Evolutionary conservation across 2,888 invertebrate species (phyloP), one percentile per base, ranked within the genome.

Genomic region (Chalcosyrphus nemorum): DNA sequence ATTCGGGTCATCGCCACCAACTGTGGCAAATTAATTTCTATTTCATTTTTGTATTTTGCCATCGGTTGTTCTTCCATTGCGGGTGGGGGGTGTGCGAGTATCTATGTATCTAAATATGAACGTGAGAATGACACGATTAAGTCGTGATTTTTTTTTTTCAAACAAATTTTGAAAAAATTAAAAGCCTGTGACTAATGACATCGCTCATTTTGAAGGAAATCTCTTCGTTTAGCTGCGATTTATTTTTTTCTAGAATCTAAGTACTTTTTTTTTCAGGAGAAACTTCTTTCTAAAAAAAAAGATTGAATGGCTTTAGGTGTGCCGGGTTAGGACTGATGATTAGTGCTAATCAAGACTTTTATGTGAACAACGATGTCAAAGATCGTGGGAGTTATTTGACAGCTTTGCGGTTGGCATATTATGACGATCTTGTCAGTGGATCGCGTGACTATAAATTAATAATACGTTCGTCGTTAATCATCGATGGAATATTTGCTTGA

Each of bases 181-280:
- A 78, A 72, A 72, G 72, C 52, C 54, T 74, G 80, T 81, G 75
- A 81, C 80, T 81, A 81, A 75, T 81, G 74, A 81, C 43, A 21
- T 43, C 15, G 29, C 24, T 54, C 59, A 11, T 52, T 54, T 19
- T 11, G 32, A 45, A 24, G 24, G 11, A 41, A 38, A 38, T 29
- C 19, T 19, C 1, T 6, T 19, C 38, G 38, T 13, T 38, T 38
- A 38, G 13, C 38, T 4, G 13, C 38, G 5, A 38, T 13, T 35
- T 35, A 11, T 35, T 4, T 9, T 4, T 35, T 35, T 35, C 2
- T 11, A 2, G 38, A 1, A 38, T 13, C 11, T 38, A 38, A 38
- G 13, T n/a, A 13, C 13, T 5, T 38, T 38, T 35, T 5, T 5
- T 38, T 38, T 38, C 4, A 17, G 3, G 41, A 15, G 27, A 32